Evolutionary conservation across 2,797 vertebrate species (phyloP).

Genomic region (Sebastes steindachneri): DNA sequence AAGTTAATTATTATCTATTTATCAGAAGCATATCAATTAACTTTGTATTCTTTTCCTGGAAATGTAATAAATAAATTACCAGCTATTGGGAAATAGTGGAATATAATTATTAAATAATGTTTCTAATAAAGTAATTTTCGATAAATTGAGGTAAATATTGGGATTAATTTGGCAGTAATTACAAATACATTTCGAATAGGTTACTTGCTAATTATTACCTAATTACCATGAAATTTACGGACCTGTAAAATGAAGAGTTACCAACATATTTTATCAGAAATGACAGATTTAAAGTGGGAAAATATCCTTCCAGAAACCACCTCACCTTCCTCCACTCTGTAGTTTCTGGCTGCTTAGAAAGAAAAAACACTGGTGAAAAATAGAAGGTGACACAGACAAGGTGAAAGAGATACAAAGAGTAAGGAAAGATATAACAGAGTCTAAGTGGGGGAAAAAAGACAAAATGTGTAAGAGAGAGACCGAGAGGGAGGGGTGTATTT

Average conservation of each 20-base stretch:
- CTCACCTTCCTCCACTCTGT: not conserved
- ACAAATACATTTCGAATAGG: rapidly evolving
- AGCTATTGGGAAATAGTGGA: no score
- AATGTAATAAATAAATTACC: no score
- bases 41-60: no score
- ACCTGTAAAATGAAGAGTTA: no score
- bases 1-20: no score
- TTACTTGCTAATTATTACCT: no score
- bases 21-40: no score
- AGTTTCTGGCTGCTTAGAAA: not conserved
- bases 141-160: no score
- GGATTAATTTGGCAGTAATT: no score
- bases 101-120: no score
- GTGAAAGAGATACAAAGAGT: conserved; percentile 23
- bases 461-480: conserved; percentile 9
- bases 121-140: no score
- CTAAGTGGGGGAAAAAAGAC: conserved; percentile 2
- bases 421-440: conserved; percentile 11
- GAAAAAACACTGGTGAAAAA: not conserved
- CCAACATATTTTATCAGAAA: not conserved
- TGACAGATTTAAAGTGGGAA: not conserved
- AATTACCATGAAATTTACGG: rapidly evolving
- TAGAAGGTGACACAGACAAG: not conserved
- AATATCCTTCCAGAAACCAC: not conserved
- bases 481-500: conserved; percentile 7